Base-by-base conservation (phyloP, 2,113 vertebrate species). In the Manacus vitellinus region DNA sequence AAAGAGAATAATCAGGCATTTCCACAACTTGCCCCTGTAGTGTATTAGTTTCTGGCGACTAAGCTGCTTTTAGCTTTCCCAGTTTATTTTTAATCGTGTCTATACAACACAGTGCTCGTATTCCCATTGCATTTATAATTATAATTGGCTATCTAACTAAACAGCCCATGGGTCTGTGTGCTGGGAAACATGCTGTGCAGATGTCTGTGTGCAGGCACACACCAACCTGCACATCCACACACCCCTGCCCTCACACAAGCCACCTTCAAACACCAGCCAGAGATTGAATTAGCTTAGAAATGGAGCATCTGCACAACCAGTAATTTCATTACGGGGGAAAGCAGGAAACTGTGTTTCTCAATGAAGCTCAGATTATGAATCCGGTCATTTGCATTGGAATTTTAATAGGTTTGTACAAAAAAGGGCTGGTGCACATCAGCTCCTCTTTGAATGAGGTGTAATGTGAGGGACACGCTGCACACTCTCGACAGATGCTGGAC, bases 1-100 rank as follows among this genome's bases (percentile, higher is more conserved):
- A 96, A 94, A 97, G 91, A 97, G 95, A 97, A 97, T 95, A 97
- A 97, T 97, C 96, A 97, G 94, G 87, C 94, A 68, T 97, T 97
- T 97, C 95, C 89, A 94, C 94, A 96, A 95, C 91, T 94, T 76
- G 85, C 92, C 88, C 91, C 91, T 92, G 95, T 68, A 81, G 93
- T 78, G 79, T 91, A 88, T 96, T 95, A 75, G 91, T 95, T 97
- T 96, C 91, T 95, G 95, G 94, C 21, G 33, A 95, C 92, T 94
- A 96, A 96, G 91, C 95, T 94, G 91, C 96, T 93, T 96, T 96
- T 76, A 85, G 96, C 76, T 92, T 89, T 95, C 91, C 92, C 88
- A 55, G 91, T 95, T 96, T 96, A 84, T 95, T 96, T 97, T 95
- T 87, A 94, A 95, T 91, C 46, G 6, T 72, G 83, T 46, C 84